A percentile compares a stretch with the other conserved stretches of the same genome.
phyloP scores from a whole-genome alignment of 2,888 invertebrate species.

The Microplitis deprimator region DNA sequence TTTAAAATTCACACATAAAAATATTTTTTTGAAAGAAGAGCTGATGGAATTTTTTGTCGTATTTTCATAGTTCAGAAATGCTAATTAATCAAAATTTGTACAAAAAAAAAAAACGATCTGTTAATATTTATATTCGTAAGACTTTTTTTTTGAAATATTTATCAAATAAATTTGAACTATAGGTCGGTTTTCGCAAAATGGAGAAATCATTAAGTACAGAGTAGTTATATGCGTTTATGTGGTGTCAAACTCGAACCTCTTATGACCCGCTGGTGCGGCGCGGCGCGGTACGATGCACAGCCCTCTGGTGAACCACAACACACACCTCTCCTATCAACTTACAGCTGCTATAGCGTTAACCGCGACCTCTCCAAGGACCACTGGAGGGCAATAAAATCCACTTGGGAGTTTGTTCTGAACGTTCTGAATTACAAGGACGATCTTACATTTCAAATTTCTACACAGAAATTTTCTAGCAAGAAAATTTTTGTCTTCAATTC shows the following conservation, averaged over 20 bases:
- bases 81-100: too few relatives aligned
- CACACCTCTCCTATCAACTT: constrained; percentile 34
- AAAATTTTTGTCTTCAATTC: neutral
- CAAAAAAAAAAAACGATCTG: too few relatives aligned
- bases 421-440: constrained; percentile 8
- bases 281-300: constrained; percentile 1
- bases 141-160: too few relatives aligned
- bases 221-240: constrained; percentile 29
- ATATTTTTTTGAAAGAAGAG: too few relatives aligned
- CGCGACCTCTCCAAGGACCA: constrained; percentile 22
- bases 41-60: neutral
- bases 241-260: constrained; percentile 37
- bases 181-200: too few relatives aligned
- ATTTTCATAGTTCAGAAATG: neutral
- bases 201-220: neutral
- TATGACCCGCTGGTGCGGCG: constrained; percentile 14
- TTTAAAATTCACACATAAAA: neutral
- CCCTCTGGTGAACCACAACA: constrained; percentile 37
- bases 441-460: constrained; percentile 19
- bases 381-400: constrained; percentile 30
- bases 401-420: constrained; percentile 19
- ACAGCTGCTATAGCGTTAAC: constrained; percentile 30
- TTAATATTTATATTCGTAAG: too few relatives aligned
- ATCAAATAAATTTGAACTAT: too few relatives aligned
- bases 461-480: neutral